Base-by-base conservation (phyloP, 1,140 invertebrate species). In the Mycetomoellerius zeteki region DNA sequence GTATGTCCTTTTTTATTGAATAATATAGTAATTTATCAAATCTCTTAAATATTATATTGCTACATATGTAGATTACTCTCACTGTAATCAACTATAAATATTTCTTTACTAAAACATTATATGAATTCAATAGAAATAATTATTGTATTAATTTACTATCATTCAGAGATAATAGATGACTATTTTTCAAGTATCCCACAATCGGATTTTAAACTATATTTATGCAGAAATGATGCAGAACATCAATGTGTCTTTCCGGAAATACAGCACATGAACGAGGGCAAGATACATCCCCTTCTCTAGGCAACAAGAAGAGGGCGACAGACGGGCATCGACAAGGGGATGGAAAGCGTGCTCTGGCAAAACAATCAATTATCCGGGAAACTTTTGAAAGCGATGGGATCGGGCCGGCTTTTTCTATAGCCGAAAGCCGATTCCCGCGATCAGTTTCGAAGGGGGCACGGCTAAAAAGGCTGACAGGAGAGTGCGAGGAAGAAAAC, bases 311-410 rank as follows among this genome's bases (percentile, higher is more conserved):
- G 52, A 47, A 85, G 62, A 91, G 54, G 87, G 75, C 64, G 86
- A 80, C 78, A 86, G 71, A 54, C 75, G 30, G 50, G 54, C 37
- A 73, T 73, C 80, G 67, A 73, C n/a, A 62, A 76, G 75, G 88
- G 73, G 92, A 89, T 90, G 91, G 89, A 91, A 77, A 80, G 88
- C 86, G 78, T 90, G 67, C 76, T 85, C 91, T 94, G 92, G 92
- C 90, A 93, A 94, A 94, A 95, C 93, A 94, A 95, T 94, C 94
- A 94, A 94, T 95, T 95, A 94, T 93, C 93, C 91, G 91, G 90
- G 87, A 93, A 94, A 94, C 92, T 92, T 94, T 90, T 88, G 88
- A 92, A 91, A 92, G 88, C 91, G 87, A 76, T 81, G 78, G 80
- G 69, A 85, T 90, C 81, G 73, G 58, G 78, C 72, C 75, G 88